Base-by-base conservation (phyloP, 30 jellyfish, hydroid and myxozoan genomes). In the Cassiopea xamachana region DNA sequence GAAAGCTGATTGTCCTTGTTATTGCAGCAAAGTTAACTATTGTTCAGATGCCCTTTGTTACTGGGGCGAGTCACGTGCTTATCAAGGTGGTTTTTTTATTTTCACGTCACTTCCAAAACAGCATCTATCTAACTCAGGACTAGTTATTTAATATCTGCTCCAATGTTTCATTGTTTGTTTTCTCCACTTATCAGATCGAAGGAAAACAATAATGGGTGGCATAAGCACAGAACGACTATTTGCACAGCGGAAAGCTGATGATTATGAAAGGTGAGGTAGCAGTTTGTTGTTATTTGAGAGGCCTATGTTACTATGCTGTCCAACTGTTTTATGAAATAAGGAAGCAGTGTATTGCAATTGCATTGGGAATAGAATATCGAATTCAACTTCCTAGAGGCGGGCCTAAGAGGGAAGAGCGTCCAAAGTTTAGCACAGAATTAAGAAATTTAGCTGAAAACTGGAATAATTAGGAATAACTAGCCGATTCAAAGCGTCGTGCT, bases 171-270 rank as follows among this genome's bases (percentile, higher is more conserved):
- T 51, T 51, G 64, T 51, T 51, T 51, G 64, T 51, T 2, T 62
- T 62, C 74, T 17, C 43, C 74, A 4, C 43, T 3, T 4, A 6
- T 2, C 84, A 93, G 98, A 93, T 61, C 94, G 98, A 60, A 85
- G 98, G 47, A 93, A 83, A 62, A 93, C 98, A 7, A 88, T 93
- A 50, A 89, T 89, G 89, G 98, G 97, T 47, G 98, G 96, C 51
- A 80, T 93, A 48, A 73, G 93, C 77, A 51, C 91, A 18, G 97
- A 84, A 27, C 43, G 72, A 19, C 51, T 75, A 67, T 69, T 60
- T 18, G 60, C 87, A 1, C 61, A 46, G 44, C 82, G 93, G 51
- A 80, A 67, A 61, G 39, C 91, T 1, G 87, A 84, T 49, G 97
- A 84, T n/a, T 67, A 44, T 55, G 97, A 91, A 47, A 91, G 80